Base-by-base conservation (phyloP, 2,113 vertebrate species). In the Thermophis baileyi region DNA sequence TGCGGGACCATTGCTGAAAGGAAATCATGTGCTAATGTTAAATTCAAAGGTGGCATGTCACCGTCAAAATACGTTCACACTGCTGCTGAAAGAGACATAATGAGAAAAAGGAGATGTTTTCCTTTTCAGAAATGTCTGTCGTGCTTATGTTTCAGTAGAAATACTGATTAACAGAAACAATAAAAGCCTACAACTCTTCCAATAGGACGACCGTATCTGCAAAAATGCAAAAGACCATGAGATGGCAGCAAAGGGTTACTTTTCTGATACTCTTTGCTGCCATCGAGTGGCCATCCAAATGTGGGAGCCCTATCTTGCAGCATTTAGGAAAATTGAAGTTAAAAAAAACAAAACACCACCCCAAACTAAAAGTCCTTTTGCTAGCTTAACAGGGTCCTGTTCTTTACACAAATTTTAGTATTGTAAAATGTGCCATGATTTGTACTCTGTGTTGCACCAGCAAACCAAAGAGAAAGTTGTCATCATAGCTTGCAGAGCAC, bases 381-480 rank as follows among this genome's bases (percentile, higher is more conserved):
- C 91, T 94, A 93, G 51, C 92, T 53, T 91, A 94, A 95, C 93
- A 57, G 92, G 89, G 92, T 96, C 97, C 97, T 96, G 92, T 94
- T 97, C 96, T 94, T 97, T 97, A 92, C 93, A 90, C 95, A 97
- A 96, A 95, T 97, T 96, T 96, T 96, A 69, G 81, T 94, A 92
- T 96, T 95, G 94, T 96, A 97, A 97, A 97, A 96, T 95, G 94
- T 91, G 93, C 96, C 97, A 97, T 95, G 63, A 97, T 98, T 97
- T 97, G 97, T 97, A 97, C 96, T 96, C 94, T 94, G 93, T 95
- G 95, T 97, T 97, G 97, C 95, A 97, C 96, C 54, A 27, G 96
- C 97, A 97, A 97, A 96, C 98, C 97, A 96, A 98, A 98, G 96
- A 98, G 97, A 98, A 98, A 98, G 98, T 97, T 97, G 97, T 98